phyloP scores from a whole-genome alignment of 1,140 invertebrate species.

The Chrysopa pallens region DNA sequence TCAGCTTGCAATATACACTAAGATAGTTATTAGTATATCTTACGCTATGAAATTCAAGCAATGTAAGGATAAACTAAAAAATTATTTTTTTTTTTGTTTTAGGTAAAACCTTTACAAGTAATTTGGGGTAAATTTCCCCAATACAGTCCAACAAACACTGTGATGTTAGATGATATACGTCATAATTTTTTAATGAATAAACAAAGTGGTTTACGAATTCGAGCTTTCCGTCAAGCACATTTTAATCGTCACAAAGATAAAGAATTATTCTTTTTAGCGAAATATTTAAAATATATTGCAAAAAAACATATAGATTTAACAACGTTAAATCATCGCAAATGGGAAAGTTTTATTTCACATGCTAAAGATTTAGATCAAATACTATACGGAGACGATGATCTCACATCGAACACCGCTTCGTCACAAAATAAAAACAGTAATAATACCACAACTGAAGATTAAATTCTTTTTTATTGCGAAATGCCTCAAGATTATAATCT shows the following conservation, averaged over 20 bases:
- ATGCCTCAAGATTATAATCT: too few species aligned
- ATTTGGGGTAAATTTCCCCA: conserved; percentile 92
- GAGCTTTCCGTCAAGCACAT: conserved; percentile 80
- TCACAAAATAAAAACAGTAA: too few species aligned
- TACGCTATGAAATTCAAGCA: too few species aligned
- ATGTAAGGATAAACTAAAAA: neutral
- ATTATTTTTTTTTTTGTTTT: conserved; percentile 16
- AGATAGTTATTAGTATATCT: too few species aligned
- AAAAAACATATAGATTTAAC: conserved; percentile 65
- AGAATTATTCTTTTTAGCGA: conserved; percentile 66
- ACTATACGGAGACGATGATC: neutral
- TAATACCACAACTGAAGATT: too few species aligned
- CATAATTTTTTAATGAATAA: conserved; percentile 98
- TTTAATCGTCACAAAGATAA: conserved; percentile 67
- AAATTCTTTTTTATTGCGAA: too few species aligned
- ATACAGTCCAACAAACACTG: conserved; percentile 79
- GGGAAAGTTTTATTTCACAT: conserved; percentile 64
- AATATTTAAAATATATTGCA: conserved; percentile 76
- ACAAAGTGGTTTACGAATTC: conserved; percentile 77
- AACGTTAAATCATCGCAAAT: conserved; percentile 71
- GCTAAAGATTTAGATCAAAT: conserved; percentile 4
- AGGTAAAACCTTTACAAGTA: conserved; percentile 89
- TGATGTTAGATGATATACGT: conserved; percentile 97
- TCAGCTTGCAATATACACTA: too few species aligned
- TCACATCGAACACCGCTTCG: too few species aligned